Evolutionary conservation across 2,888 invertebrate species (phyloP).

Genomic region (Dryadula phaetusa): DNA sequence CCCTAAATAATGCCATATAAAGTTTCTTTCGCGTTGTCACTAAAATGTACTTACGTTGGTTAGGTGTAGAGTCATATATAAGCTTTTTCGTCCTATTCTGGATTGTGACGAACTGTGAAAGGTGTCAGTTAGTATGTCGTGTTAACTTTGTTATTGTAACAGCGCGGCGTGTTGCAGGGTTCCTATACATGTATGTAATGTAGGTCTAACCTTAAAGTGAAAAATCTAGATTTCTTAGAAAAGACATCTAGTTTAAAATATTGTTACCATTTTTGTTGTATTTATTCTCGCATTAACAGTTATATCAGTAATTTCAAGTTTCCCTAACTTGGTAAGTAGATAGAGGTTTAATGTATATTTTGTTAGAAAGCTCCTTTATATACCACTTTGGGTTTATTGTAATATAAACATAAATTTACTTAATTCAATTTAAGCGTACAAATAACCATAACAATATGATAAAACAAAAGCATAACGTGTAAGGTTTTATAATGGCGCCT

Average conservation of each 20-base stretch:
- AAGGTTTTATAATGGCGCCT: too few relatives aligned
- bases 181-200: not conserved
- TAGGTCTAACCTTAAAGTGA: not conserved
- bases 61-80: not conserved
- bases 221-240: not conserved
- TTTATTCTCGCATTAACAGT: too few relatives aligned
- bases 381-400: too few relatives aligned
- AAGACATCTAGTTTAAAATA: not conserved
- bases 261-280: not conserved
- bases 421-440: too few relatives aligned
- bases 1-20: not conserved
- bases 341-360: too few relatives aligned
- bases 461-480: too few relatives aligned
- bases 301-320: too few relatives aligned
- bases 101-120: conserved; percentile 33
- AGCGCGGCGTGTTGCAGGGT: not conserved
- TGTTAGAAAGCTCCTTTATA: too few relatives aligned
- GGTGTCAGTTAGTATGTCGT: conserved; percentile 28
- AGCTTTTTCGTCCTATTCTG: conserved; percentile 28
- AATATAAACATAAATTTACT: too few relatives aligned
- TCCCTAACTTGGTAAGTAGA: too few relatives aligned
- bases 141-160: conserved; percentile 30
- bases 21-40: not conserved
- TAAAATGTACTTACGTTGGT: not conserved
- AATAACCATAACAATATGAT: too few relatives aligned